These are phyloP conservation scores for Ernsta delagoae DNA, from an alignment of 2,888 invertebrate species.

Conservation along the genomic window DNA sequence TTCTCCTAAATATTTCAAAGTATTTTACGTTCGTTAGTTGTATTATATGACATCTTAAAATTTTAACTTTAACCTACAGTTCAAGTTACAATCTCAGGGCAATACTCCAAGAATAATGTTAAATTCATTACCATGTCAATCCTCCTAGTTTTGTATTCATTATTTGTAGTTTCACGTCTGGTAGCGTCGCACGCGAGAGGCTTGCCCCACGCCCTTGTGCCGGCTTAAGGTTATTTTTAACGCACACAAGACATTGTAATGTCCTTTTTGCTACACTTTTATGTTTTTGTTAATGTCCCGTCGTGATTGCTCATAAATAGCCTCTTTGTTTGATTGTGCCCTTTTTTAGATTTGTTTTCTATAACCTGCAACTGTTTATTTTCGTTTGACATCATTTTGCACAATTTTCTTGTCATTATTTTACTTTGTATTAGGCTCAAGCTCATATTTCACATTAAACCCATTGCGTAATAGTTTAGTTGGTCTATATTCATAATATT, in stretches of 20 bases:
- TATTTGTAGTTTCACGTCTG: constrained; percentile 28
- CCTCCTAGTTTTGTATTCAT: constrained; percentile 29
- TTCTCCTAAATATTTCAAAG: neutral
- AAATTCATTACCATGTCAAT: constrained; percentile 18
- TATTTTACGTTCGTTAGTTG: neutral
- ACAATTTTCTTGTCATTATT: neutral
- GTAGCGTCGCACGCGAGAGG: constrained; percentile 32
- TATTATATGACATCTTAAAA: no score
- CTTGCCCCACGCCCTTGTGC: constrained; percentile 25
- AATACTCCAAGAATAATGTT: constrained; percentile 13
- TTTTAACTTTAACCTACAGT: neutral
- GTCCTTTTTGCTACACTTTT: constrained; percentile 27
- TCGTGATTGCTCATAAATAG: constrained; percentile 3
- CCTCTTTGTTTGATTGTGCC: neutral
- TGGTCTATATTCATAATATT: neutral
- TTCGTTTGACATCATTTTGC: neutral
- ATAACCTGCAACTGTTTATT: no score
- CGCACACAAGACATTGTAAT: constrained; percentile 11
- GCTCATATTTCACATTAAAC: neutral
- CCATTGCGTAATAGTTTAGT: neutral
- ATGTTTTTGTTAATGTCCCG: neutral
- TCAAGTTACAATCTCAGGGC: constrained; percentile 11
- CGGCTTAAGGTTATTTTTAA: constrained; percentile 35
- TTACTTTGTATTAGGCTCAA: neutral
- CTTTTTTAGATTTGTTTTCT: neutral